Evolutionary conservation across 1,140 invertebrate genomes (phyloP), one percentile per base, ranked within the genome.

Genomic region (Holcopasites calliopsidis): DNA sequence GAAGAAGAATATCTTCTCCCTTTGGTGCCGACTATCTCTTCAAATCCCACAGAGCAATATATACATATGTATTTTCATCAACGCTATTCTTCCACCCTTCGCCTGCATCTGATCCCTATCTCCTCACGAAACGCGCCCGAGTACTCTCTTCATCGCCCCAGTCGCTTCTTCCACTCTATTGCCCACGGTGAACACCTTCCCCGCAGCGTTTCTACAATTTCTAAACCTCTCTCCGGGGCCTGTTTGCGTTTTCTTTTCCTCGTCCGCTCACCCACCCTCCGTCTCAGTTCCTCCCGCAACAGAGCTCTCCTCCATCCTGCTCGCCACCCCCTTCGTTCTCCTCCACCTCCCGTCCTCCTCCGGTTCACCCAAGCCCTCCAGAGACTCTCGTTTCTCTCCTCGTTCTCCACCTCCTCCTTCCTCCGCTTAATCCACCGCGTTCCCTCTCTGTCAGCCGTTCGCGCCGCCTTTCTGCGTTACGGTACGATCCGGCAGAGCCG

Each of bases 401-500:
- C 58, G 42, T 35, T 58, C 33, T 64, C 60, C 26, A n/a, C 26
- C 44, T 49, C 28, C 65, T 76, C 35, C 60, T n/a, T 70, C 57
- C 54, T 21, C 18, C 65, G 61, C 13, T 62, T 28, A n/a, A n/a
- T n/a, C n/a, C n/a, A n/a, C n/a, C n/a, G n/a, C n/a, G n/a, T n/a
- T n/a, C 13, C 47, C 50, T 33, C 74, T 55, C 78, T 61, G 57
- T 83, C 77, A 77, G 75, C 70, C 74, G 75, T 79, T 85, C 70
- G 86, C 78, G 57, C 87, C 87, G 87, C 87, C 87, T 88, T 84
- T 84, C 85, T 74, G 79, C 72, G 76, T 84, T 85, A 84, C 83
- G 81, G 79, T 64, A 73, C 87, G 87, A 87, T 85, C 85, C 80
- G 84, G 68, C 81, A 85, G 77, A 87, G 82, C 77, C 85, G 84